Evolutionary conservation across 2,113 vertebrate species (phyloP).

Genomic region (Fulmarus glacialis): DNA sequence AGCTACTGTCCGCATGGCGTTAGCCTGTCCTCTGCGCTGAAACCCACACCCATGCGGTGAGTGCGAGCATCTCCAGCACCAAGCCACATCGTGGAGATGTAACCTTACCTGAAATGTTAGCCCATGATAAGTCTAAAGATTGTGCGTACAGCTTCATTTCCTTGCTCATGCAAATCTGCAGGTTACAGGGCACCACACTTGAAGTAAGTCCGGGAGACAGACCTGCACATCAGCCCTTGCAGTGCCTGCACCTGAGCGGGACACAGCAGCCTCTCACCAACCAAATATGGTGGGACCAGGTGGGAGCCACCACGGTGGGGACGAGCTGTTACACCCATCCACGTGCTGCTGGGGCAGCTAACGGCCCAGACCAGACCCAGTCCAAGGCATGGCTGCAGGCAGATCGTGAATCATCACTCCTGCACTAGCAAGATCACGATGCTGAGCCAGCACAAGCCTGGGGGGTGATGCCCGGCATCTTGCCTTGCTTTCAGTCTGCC

Average conservation of each 20-base stretch:
- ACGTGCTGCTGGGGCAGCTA: neutral
- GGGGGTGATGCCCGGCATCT: neutral
- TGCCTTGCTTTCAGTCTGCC: neutral
- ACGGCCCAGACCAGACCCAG: neutral
- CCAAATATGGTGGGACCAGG: rapidly evolving
- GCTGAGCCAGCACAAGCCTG: neutral
- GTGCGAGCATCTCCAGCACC: rapidly evolving
- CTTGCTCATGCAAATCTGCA: neutral
- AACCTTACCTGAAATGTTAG: neutral
- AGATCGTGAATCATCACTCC: neutral
- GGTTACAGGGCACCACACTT: neutral
- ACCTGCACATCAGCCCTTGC: neutral
- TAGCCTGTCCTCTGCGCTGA: neutral
- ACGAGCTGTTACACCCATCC: neutral
- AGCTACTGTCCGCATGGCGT: rapidly evolving
- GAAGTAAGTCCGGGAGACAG: neutral
- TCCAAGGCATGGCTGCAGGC: neutral
- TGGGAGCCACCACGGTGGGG: rapidly evolving
- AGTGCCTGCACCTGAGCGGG: neutral
- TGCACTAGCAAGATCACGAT: neutral
- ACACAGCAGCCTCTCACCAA: neutral
- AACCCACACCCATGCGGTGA: rapidly evolving
- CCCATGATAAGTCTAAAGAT: neutral
- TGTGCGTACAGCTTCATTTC: neutral
- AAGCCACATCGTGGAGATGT: neutral